Evolutionary conservation across 2,888 invertebrate genomes (phyloP).

Genomic region (Macrophya annulata): DNA sequence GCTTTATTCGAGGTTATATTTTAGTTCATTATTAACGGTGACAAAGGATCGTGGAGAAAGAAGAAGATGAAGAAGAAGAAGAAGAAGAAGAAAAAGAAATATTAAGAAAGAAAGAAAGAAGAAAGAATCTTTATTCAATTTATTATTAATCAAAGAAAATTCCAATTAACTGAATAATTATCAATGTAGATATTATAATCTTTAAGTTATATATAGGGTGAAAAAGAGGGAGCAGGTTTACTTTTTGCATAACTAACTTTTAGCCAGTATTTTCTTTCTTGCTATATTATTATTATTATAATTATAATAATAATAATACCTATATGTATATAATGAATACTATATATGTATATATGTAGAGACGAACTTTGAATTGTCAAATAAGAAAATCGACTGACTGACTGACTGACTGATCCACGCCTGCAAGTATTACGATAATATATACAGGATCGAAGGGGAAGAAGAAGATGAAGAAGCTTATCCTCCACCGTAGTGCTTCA

Average conservation of each 20-base stretch:
- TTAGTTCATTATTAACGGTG: no score
- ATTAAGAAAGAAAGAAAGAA: neutral
- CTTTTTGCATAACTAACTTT: neutral
- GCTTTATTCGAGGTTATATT: no score
- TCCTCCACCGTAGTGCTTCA: neutral
- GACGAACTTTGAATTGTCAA: neutral
- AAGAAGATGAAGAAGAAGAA: neutral
- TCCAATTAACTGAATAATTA: neutral
- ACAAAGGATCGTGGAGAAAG: neutral
- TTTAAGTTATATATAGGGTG: no score
- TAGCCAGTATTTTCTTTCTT: neutral
- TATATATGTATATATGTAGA: neutral
- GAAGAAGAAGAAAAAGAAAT: neutral
- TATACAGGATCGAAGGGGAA: neutral
- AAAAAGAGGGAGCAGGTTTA: no score
- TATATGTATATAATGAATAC: no score
- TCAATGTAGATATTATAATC: neutral
- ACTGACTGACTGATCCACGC: neutral
- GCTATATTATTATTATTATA: neutral
- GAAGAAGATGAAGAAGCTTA: neutral
- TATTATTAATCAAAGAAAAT: constrained; percentile 8
- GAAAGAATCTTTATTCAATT: neutral
- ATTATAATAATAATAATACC: no score
- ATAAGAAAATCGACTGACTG: constrained; percentile 4
- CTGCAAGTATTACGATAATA: neutral